Percentiles rank a stretch among this genome's conserved stretches.
Conservation (phyloP, 2,113 vertebrate genomes). For the Rhabdornis inornatus region DNA sequence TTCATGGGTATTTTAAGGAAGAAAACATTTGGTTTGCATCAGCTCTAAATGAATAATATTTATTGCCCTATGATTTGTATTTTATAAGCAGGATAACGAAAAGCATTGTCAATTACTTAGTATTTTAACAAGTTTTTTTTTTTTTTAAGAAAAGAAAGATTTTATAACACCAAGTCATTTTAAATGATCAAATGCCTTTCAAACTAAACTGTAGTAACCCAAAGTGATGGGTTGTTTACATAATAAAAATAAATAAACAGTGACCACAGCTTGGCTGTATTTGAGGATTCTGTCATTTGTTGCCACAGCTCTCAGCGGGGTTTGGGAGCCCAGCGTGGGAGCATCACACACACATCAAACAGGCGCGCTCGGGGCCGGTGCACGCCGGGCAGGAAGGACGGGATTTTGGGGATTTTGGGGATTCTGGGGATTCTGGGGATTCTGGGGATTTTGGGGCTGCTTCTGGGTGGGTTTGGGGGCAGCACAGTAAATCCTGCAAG, state of each 20-base stretch:
- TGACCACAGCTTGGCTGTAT: slow-evolving; percentile 41
- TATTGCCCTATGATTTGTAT: slow-evolving; percentile 66
- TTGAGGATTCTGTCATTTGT: slow-evolving; percentile 54
- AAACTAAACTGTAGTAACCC: slow-evolving; percentile 25
- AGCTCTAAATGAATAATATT: slow-evolving; percentile 68
- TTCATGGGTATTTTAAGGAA: slow-evolving; percentile 64
- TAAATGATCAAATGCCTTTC: slow-evolving; percentile 8
- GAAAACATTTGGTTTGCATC: slow-evolving; percentile 75
- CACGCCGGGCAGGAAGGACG: not conserved
- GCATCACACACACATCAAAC: slow-evolving; percentile 2
- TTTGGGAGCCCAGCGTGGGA: not conserved
- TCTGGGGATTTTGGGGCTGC: not conserved
- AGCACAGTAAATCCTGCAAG: not conserved
- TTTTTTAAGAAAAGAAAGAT: not conserved
- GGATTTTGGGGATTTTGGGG: not conserved
- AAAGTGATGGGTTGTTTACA: slow-evolving; percentile 46
- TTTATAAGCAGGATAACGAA: slow-evolving; percentile 68
- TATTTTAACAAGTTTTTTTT: slow-evolving; percentile 50
- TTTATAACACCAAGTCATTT: slow-evolving; percentile 31
- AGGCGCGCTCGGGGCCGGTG: not conserved
- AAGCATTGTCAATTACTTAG: slow-evolving; percentile 63
- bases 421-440: no score
- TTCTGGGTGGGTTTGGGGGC: not conserved
- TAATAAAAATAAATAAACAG: slow-evolving; percentile 64
- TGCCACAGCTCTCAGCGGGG: not conserved